Percentiles rank a stretch among this genome's conserved stretches.
phyloP scores from a whole-genome alignment of 1,140 invertebrate genomes.

The Aleiodes sp. region DNA sequence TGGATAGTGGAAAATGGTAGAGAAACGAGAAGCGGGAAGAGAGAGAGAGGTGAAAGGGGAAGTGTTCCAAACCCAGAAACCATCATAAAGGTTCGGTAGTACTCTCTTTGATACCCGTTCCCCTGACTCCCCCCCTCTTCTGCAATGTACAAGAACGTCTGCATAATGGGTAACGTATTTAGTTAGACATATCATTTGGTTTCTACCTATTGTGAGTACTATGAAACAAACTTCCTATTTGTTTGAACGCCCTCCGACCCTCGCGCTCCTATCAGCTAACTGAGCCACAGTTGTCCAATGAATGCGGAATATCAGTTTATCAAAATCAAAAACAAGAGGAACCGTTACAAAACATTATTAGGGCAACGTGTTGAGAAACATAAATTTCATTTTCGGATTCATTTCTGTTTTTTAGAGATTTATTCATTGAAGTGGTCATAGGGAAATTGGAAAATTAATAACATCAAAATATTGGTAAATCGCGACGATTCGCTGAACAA shows the following conservation, averaged over 20 bases:
- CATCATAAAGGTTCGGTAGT: slow-evolving; percentile 62
- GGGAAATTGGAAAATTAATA: too few species aligned
- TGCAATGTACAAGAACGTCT: slow-evolving; percentile 11
- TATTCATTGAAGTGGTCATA: too few species aligned
- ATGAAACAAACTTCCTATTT: slow-evolving; percentile 63
- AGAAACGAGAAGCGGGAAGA: slow-evolving; percentile 54
- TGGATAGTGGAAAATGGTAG: slow-evolving; percentile 41
- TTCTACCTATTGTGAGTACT: slow-evolving; percentile 59
- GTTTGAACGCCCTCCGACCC: slow-evolving; percentile 46
- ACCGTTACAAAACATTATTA: neutral
- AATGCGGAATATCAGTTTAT: neutral
- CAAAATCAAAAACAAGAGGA: neutral
- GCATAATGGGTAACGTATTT: slow-evolving; percentile 55
- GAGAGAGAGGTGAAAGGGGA: neutral
- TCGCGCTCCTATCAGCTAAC: neutral
- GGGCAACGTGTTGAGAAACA: too few species aligned
- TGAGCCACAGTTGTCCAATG: neutral
- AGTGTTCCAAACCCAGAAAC: slow-evolving; percentile 54
- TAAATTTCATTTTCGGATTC: too few species aligned
- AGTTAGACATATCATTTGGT: slow-evolving; percentile 66
- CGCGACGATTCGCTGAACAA: too few species aligned
- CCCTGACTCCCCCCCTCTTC: neutral
- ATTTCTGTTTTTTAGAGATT: too few species aligned
- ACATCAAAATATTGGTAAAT: too few species aligned
- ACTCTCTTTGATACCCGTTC: slow-evolving; percentile 56